Conservation (phyloP, 2,113 vertebrate species). For the Machaerirhynchus nigripectus region DNA sequence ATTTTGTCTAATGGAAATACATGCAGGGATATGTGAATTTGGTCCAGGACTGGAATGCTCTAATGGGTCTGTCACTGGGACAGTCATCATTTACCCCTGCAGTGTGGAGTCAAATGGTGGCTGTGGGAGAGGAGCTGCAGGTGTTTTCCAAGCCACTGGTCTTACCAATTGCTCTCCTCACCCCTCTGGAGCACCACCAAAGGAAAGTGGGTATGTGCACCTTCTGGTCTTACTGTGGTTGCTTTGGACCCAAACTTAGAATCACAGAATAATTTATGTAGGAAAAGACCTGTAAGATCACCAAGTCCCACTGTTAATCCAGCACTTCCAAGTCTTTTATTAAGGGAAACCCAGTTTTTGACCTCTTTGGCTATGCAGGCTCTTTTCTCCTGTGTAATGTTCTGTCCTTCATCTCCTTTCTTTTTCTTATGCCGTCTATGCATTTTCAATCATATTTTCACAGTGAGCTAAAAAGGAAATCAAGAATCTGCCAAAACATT, state of each 20-base stretch:
- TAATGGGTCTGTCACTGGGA: not conserved
- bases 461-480: constrained; percentile 31
- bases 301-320: not conserved
- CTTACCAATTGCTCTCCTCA: not conserved
- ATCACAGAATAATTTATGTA: not conserved
- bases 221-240: not conserved
- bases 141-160: not conserved
- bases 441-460: constrained; percentile 20
- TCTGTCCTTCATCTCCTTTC: not conserved
- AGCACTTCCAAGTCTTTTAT: not conserved
- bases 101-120: too few relatives aligned
- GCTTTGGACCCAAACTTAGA: not conserved
- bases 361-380: not conserved
- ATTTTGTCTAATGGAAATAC: not conserved
- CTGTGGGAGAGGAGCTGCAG: not conserved
- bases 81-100: not conserved
- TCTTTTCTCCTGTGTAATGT: not conserved
- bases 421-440: not conserved
- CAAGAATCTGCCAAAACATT: constrained; percentile 42
- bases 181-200: not conserved
- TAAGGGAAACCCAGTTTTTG: not conserved
- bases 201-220: not conserved
- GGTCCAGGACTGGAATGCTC: not conserved
- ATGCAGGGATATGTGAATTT: not conserved
- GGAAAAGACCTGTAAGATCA: not conserved